phyloP scores from a whole-genome alignment of 2,797 vertebrate genomes.

The Synanceia verrucosa region DNA sequence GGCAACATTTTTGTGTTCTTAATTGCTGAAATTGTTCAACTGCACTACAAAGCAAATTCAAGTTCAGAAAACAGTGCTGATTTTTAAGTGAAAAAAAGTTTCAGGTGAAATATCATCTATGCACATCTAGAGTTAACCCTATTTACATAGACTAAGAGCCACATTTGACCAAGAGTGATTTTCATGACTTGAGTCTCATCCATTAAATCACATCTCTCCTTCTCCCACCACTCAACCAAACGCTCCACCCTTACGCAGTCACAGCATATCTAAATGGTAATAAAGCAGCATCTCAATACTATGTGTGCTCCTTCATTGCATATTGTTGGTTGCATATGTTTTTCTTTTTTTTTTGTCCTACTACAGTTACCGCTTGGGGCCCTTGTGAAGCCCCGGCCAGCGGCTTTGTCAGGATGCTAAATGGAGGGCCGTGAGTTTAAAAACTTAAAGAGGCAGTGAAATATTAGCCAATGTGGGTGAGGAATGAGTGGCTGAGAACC shows the following conservation, averaged over 20 bases:
- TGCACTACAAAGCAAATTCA: neutral
- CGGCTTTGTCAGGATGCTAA: constrained; percentile 86
- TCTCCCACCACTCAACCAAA: constrained; percentile 19
- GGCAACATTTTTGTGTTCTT: neutral
- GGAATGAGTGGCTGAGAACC: constrained; percentile 96
- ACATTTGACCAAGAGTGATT: constrained; percentile 70
- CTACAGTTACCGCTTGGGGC: constrained; percentile 26
- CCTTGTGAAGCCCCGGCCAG: constrained; percentile 56
- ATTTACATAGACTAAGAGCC: constrained; percentile 52
- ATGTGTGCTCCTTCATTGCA: constrained; percentile 57
- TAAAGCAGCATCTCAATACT: constrained; percentile 63
- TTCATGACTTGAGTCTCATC: constrained; percentile 65
- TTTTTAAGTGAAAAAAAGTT: constrained; percentile 6
- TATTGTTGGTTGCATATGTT: constrained; percentile 63
- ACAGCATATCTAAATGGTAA: constrained; percentile 80
- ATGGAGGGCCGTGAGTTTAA: constrained; percentile 88
- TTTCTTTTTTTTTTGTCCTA: constrained; percentile 46
- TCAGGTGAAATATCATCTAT: constrained; percentile 17
- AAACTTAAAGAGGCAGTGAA: constrained; percentile 98
- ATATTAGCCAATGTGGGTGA: constrained; percentile 95
- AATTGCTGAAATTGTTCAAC: neutral
- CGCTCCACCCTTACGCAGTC: constrained; percentile 21
- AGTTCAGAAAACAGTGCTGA: constrained; percentile 4
- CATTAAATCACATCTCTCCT: constrained; percentile 64
- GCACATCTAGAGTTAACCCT: constrained; percentile 52